Evolutionary conservation across 2,888 invertebrate genomes (phyloP).

Genomic region (Drosophila kokeensis): DNA sequence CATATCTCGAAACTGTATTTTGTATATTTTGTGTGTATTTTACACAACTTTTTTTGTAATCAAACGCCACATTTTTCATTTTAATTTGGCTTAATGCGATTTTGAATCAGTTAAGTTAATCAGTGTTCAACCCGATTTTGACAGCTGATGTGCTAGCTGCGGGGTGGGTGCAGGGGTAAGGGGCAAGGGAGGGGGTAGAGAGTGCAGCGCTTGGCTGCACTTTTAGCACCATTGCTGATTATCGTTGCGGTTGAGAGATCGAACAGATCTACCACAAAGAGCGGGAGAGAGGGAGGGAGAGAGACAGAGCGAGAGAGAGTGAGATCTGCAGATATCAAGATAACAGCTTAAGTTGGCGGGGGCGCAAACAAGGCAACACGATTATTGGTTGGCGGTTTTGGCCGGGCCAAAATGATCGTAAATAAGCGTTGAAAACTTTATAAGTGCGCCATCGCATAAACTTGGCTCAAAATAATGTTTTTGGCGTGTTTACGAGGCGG

Average conservation of each 20-base stretch:
- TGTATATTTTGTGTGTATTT: background rate
- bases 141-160: conserved; percentile 43
- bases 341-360: conserved; percentile 16
- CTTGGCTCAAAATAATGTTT: conserved; percentile 57
- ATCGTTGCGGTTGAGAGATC: conserved; percentile 28
- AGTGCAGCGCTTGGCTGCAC: conserved; percentile 59
- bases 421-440: conserved; percentile 81
- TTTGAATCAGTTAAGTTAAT: conserved; percentile 34
- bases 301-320: conserved; percentile 1
- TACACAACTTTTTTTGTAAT: background rate
- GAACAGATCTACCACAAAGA: conserved; percentile 16
- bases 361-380: conserved; percentile 25
- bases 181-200: background rate
- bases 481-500: conserved; percentile 80
- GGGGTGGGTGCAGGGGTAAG: background rate
- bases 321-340: conserved; percentile 48
- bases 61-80: background rate
- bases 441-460: conserved; percentile 75
- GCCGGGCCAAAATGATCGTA: conserved; percentile 65
- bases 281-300: background rate
- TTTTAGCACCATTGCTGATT: conserved; percentile 28
- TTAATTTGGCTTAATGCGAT: conserved; percentile 22
- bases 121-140: conserved; percentile 50
- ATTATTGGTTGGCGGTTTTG: conserved; percentile 15
- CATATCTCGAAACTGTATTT: background rate